Conservation (phyloP, 2,888 invertebrate species). For the Cephus sareptanus region DNA sequence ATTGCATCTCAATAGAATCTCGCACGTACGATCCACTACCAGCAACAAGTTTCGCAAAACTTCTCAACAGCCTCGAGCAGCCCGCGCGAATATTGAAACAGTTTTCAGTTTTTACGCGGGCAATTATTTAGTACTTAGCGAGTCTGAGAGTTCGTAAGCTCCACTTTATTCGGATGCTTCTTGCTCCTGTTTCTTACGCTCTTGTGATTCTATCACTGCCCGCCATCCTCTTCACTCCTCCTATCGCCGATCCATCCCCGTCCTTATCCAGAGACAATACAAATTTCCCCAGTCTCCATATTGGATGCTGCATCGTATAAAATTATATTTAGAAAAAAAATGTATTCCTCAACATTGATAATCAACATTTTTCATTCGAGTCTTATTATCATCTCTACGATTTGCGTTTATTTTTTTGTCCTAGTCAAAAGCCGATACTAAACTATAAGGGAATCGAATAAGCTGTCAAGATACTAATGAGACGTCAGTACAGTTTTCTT, state of each 20-base stretch:
- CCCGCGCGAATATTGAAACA: constrained; percentile 29
- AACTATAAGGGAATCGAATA: neutral
- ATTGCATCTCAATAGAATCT: neutral
- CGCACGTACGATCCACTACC: neutral
- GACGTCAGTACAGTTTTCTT: neutral
- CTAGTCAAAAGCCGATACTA: neutral
- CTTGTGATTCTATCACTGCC: neutral
- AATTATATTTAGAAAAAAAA: neutral
- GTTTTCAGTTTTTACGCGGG: constrained; percentile 23
- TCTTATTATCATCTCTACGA: neutral
- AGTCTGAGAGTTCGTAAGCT: constrained; percentile 13
- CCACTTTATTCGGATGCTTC: neutral
- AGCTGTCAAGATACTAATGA: neutral
- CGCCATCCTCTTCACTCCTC: neutral
- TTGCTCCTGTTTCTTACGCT: neutral
- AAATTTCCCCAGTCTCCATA: neutral
- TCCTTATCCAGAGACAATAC: neutral
- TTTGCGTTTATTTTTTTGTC: neutral
- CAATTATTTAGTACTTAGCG: constrained; percentile 14
- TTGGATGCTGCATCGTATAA: neutral
- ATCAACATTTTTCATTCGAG: neutral
- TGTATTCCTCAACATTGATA: neutral
- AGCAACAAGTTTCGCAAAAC: constrained; percentile 16
- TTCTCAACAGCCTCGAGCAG: constrained; percentile 30
- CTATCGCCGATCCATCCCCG: neutral